Evolutionary conservation across 2,797 vertebrate genomes (phyloP).

Genomic region (Odontamblyopus rebecca): DNA sequence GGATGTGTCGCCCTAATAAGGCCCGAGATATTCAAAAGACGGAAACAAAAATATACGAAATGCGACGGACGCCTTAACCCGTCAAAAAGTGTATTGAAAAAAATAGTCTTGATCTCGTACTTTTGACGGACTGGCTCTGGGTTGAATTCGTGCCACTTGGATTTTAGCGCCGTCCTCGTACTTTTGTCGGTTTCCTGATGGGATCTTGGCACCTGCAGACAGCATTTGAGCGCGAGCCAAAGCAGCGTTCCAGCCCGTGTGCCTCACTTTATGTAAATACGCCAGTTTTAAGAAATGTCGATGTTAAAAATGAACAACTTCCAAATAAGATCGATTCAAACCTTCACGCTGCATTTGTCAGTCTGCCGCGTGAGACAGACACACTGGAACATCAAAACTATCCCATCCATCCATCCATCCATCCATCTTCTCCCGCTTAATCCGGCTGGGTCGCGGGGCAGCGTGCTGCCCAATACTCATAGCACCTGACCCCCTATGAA

Average conservation of each 20-base stretch:
- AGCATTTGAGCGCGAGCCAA: slow-evolving; percentile 51
- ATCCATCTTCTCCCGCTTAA: no score
- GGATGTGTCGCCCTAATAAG: no score
- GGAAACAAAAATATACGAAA: no score
- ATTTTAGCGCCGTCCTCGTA: slow-evolving; percentile 53
- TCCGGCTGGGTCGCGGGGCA: no score
- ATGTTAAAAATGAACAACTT: not conserved
- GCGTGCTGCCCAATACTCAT: no score
- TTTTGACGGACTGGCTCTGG: slow-evolving; percentile 29
- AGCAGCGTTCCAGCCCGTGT: slow-evolving; percentile 39
- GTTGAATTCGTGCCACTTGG: slow-evolving; percentile 26
- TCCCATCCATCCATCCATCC: no score
- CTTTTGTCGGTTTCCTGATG: slow-evolving; percentile 38
- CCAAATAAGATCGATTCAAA: not conserved
- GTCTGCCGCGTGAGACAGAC: no score
- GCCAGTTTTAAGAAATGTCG: slow-evolving; percentile 4
- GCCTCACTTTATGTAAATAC: slow-evolving; percentile 26
- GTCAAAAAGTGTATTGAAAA: not conserved
- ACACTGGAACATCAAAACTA: no score
- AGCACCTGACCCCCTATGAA: no score
- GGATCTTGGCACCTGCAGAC: slow-evolving; percentile 41
- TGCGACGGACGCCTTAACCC: no score
- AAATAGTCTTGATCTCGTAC: not conserved
- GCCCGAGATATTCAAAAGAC: no score
- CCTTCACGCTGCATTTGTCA: not conserved